Percentiles rank a stretch among this genome's conserved stretches.
Conservation (phyloP, 2,797 vertebrate genomes). For the Paedocypris micromegethes region DNA sequence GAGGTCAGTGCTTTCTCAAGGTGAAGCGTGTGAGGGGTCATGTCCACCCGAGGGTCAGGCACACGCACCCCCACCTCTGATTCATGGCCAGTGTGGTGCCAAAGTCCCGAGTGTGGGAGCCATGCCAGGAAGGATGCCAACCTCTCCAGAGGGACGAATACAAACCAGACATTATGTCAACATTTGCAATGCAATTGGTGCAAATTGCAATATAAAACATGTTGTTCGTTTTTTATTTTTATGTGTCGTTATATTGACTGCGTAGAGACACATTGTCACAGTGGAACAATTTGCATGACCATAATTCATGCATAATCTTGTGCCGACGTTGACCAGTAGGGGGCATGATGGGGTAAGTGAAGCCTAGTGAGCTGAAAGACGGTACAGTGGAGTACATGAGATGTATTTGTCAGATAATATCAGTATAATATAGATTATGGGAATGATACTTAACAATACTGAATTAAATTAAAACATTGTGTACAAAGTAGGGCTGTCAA, state of each 20-base stretch:
- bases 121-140: constrained; percentile 41
- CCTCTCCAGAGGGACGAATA: constrained; percentile 37
- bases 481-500: too few species aligned
- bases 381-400: neutral
- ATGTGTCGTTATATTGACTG: neutral
- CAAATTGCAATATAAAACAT: too few species aligned
- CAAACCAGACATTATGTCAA: neutral
- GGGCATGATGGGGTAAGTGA: constrained; percentile 47
- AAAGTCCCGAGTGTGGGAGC: constrained; percentile 8
- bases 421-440: too few species aligned
- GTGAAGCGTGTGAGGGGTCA: constrained; percentile 57
- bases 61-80: constrained; percentile 31
- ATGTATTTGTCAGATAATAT: too few species aligned
- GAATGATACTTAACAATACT: too few species aligned
- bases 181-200: neutral
- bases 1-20: constrained; percentile 74
- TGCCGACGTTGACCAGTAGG: constrained; percentile 39
- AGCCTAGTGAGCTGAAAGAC: constrained; percentile 22
- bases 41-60: constrained; percentile 29
- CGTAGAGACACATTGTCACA: neutral
- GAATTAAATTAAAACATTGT: too few species aligned
- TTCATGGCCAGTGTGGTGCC: constrained; percentile 45
- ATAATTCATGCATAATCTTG: neutral
- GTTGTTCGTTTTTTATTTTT: neutral
- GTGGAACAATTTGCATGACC: neutral